Evolutionary conservation across 2,797 vertebrate genomes (phyloP).

Genomic region (Spatula versicolor): DNA sequence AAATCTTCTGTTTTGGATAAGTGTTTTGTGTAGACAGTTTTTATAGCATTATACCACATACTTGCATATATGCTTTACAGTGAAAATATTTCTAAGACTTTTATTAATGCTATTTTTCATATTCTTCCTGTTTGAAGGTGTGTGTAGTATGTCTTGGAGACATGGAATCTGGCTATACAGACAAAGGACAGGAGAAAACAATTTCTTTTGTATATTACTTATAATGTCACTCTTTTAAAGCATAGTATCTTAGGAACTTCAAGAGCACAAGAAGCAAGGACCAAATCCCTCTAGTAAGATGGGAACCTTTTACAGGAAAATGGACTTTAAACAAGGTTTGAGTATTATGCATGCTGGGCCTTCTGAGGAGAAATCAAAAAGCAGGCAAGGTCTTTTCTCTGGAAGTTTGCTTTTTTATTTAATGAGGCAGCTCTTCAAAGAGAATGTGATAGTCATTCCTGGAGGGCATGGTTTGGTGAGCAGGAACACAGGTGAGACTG

Average conservation of each 20-base stretch:
- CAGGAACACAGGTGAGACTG: conserved; percentile 50
- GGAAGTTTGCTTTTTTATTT: conserved; percentile 64
- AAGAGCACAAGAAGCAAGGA: background rate
- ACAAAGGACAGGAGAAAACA: background rate
- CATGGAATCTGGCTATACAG: background rate
- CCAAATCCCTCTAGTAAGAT: background rate
- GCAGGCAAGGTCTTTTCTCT: conserved; percentile 27
- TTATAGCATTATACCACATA: background rate
- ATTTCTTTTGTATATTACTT: background rate
- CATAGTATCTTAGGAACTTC: background rate
- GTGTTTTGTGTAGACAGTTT: background rate
- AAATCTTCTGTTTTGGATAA: conserved; percentile 38
- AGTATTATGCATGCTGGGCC: conserved; percentile 14
- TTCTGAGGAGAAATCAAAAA: conserved; percentile 52
- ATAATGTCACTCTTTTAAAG: background rate
- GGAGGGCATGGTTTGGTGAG: conserved; percentile 63
- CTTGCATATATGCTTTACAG: background rate
- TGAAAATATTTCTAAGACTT: background rate
- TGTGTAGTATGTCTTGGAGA: background rate
- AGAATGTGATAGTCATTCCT: conserved; percentile 64
- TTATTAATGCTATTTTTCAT: conserved; percentile 55
- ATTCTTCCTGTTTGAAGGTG: background rate
- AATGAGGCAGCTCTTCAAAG: conserved; percentile 66
- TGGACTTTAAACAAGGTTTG: conserved; percentile 15
- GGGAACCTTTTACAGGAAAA: conserved; percentile 39